Conservation (phyloP, 1,140 invertebrate genomes). For the Aphaenogaster floridana region DNA sequence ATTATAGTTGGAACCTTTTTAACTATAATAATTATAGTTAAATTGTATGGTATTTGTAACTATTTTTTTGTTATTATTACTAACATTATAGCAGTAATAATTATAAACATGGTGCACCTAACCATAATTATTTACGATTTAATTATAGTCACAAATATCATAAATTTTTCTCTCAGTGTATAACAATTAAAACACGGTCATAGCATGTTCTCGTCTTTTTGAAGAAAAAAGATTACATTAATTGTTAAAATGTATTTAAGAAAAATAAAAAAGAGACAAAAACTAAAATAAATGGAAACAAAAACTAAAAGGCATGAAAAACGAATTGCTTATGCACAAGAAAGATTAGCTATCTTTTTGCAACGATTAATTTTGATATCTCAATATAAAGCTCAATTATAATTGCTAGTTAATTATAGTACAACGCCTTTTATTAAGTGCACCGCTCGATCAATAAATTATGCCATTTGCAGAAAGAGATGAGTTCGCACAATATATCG, state of each 20-base stretch:
- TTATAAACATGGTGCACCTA: too few relatives aligned
- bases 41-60: too few relatives aligned
- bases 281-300: neutral
- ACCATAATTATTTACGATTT: too few relatives aligned
- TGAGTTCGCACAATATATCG: neutral
- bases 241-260: neutral
- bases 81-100: too few relatives aligned
- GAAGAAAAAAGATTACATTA: neutral
- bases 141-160: too few relatives aligned
- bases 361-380: neutral
- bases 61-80: too few relatives aligned
- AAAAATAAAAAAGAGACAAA: slow-evolving; percentile 4
- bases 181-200: neutral
- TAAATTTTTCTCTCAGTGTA: too few relatives aligned
- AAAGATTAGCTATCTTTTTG: neutral
- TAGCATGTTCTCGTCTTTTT: neutral
- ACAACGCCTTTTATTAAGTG: neutral
- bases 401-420: neutral
- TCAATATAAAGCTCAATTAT: neutral
- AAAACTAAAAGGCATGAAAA: neutral
- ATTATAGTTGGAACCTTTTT: too few relatives aligned
- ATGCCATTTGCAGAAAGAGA: neutral
- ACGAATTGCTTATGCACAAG: neutral
- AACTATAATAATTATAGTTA: too few relatives aligned
- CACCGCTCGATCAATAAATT: neutral